Base-by-base conservation (phyloP, 2,888 invertebrate species). In the Subacronicta megacephala region DNA sequence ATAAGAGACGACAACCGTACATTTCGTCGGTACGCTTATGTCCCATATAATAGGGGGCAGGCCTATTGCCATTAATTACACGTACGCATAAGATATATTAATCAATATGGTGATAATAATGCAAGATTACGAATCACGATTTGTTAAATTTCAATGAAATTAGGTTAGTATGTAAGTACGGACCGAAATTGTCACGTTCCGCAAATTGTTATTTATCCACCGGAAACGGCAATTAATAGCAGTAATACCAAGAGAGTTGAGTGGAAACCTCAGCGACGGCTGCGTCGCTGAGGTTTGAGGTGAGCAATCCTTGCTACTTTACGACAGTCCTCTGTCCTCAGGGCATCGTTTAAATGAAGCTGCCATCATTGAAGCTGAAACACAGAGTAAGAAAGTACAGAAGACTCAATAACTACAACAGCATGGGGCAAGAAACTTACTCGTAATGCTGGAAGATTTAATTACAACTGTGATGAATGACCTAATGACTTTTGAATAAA, bases 301-400 rank as follows among this genome's bases (percentile, higher is more conserved):
- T 56, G 65, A 67, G 67, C 67, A 66, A 66, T 62, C 68, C 53
- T 36, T 18, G 57, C 33, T 53, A 67, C 68, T 67, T 67, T 68
- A 67, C 58, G 58, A 62, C 58, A 49, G 53, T 7, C 26, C 41
- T 38, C 41, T 46, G 62, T 67, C 66, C 68, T 68, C 50, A 3
- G 62, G 57, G 66, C 46, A 45, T 54, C 50, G 47, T 67, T 56
- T 67, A 67, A 67, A 68, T 68, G 67, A 62, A 67, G 62, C 62
- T 54, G 62, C 58, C 46, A 62, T 62, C 68, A 67, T 67, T 67
- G 62, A 41, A 31, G 37, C 29, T 36, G 7, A 26, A 15, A 2
- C 44, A 42, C n/a, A 9, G 20, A 7, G 12, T 0, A 49, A 15
- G 1, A 1, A 10, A 7, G 6, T 1, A 12, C 61, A 50, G 61